These are phyloP conservation scores for Hystrix brachyura DNA, from an alignment of 2,113 vertebrate genomes.

Conservation along the genomic window DNA sequence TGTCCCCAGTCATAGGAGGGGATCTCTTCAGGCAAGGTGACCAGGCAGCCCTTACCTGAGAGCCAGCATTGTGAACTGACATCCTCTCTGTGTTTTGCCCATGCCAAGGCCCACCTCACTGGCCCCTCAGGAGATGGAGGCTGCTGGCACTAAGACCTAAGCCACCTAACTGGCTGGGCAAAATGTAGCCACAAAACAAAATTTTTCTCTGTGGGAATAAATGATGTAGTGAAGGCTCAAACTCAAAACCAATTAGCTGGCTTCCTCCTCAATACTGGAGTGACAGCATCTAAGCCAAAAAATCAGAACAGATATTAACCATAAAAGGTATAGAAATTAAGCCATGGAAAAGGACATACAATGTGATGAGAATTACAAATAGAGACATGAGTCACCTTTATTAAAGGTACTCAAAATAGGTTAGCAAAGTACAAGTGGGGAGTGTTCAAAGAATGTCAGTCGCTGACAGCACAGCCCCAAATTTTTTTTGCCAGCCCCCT, in stretches of 20 bases:
- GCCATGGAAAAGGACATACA: not conserved
- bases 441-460: not conserved
- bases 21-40: not conserved
- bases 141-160: not conserved
- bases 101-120: not conserved
- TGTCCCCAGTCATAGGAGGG: not conserved
- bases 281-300: conserved; percentile 50
- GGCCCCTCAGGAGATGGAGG: not conserved
- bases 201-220: conserved; percentile 24
- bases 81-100: not conserved
- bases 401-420: conserved; percentile 59
- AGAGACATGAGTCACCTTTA: conserved; percentile 45
- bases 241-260: not conserved
- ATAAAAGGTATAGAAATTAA: conserved; percentile 48
- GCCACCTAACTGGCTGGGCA: not conserved
- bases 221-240: conserved; percentile 1
- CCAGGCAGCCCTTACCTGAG: not conserved
- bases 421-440: conserved; percentile 55
- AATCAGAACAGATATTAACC: conserved; percentile 13
- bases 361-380: conserved; percentile 59
- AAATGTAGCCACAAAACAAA: conserved; percentile 21
- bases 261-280: conserved; percentile 10
- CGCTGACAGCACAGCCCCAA: not conserved
- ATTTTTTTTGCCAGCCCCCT: not conserved
- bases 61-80: not conserved